phyloP scores from a whole-genome alignment of 2,888 invertebrate genomes.

The Nomada fabriciana region DNA sequence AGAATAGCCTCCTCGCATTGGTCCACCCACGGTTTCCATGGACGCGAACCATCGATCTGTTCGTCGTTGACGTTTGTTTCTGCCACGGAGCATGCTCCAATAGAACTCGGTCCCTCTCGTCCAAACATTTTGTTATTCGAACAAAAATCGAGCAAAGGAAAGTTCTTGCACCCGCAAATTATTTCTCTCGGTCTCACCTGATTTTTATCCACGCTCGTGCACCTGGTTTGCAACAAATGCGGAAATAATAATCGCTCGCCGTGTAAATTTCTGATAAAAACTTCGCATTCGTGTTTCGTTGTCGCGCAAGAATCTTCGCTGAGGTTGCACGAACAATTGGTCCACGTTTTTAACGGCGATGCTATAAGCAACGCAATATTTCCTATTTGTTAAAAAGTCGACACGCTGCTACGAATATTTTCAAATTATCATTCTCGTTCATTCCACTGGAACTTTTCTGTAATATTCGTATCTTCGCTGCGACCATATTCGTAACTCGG shows the following conservation, averaged over 20 bases:
- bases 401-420: too few species aligned
- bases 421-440: too few species aligned
- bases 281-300: too few species aligned
- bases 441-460: too few species aligned
- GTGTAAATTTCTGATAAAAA: too few species aligned
- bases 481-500: too few species aligned
- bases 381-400: neutral
- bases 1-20: slow-evolving; percentile 63
- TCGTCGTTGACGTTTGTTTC: slow-evolving; percentile 74
- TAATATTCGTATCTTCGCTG: too few species aligned
- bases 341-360: neutral
- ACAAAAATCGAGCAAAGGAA: neutral
- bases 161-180: neutral
- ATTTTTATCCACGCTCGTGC: too few species aligned
- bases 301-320: too few species aligned
- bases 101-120: slow-evolving; percentile 44
- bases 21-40: slow-evolving; percentile 82
- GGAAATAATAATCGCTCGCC: too few species aligned
- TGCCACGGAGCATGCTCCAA: slow-evolving; percentile 75
- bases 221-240: rapidly evolving
- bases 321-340: neutral
- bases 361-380: neutral
- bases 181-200: neutral
- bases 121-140: slow-evolving; percentile 30
- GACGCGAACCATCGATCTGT: slow-evolving; percentile 82